These are phyloP conservation scores for Oscheius sp. DNA, from an alignment of 2,888 invertebrate species.

Conservation along the genomic window DNA sequence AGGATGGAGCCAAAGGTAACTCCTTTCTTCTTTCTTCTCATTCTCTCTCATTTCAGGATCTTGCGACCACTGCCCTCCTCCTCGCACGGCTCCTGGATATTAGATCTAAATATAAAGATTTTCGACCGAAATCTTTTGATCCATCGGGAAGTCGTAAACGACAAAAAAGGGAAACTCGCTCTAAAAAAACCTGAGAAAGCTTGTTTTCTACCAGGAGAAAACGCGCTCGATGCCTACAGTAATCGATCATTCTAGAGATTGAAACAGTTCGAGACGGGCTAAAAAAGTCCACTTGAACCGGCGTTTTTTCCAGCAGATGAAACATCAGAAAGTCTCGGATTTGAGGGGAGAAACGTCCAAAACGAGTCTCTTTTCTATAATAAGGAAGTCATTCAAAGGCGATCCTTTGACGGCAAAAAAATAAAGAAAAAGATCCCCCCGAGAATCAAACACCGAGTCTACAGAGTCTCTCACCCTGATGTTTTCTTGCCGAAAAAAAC, in stretches of 20 bases:
- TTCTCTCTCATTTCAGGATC: conserved; percentile 43
- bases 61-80: conserved; percentile 69
- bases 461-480: neutral
- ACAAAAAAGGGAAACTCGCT: conserved; percentile 4
- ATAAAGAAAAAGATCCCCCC: too few relatives aligned
- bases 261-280: conserved; percentile 1
- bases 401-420: too few relatives aligned
- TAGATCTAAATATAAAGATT: conserved; percentile 26
- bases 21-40: conserved; percentile 69
- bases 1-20: conserved; percentile 46
- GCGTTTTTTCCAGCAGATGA: too few relatives aligned
- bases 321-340: too few relatives aligned
- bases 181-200: neutral
- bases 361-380: too few relatives aligned
- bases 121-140: neutral
- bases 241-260: neutral
- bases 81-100: conserved; percentile 68
- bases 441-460: conserved; percentile 7
- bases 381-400: too few relatives aligned
- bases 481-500: conserved; percentile 15
- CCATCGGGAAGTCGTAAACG: neutral
- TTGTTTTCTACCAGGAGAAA: neutral
- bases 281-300: neutral
- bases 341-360: neutral
- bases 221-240: neutral